Conservation (phyloP, 2,888 invertebrate genomes). For the Trachelus tabidus region DNA sequence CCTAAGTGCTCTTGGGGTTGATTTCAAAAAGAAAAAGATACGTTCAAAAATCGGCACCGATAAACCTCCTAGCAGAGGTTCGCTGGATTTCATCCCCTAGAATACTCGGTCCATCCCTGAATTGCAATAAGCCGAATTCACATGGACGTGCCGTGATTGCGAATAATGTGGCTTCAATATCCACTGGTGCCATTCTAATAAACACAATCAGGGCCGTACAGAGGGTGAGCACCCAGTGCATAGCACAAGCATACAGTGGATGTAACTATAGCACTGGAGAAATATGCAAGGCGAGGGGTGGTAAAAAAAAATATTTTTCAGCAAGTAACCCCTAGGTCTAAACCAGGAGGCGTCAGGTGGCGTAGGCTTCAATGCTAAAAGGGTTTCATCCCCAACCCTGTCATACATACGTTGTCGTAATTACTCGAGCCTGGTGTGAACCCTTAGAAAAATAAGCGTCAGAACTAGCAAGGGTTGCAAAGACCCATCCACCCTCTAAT, state of each 20-base stretch:
- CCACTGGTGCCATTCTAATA: neutral
- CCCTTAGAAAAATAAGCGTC: constrained; percentile 41
- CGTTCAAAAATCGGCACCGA: neutral
- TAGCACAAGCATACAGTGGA: neutral
- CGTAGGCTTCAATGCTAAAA: constrained; percentile 39
- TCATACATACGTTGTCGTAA: constrained; percentile 38
- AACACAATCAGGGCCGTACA: neutral
- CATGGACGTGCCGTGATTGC: neutral
- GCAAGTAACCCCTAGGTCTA: constrained; percentile 34
- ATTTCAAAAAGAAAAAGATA: neutral
- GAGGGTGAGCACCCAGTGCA: neutral
- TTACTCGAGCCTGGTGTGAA: constrained; percentile 39
- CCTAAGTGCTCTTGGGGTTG: neutral
- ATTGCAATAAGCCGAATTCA: neutral
- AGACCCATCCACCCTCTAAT: constrained; percentile 4
- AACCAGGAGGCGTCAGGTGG: constrained; percentile 32
- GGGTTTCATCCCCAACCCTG: constrained; percentile 40
- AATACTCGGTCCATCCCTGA: neutral
- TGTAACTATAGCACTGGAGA: neutral
- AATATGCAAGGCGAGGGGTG: neutral
- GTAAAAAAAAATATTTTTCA: neutral
- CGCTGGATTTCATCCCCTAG: neutral
- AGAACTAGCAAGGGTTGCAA: constrained; percentile 27
- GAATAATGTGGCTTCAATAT: neutral
- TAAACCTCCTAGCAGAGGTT: neutral